phyloP scores from a whole-genome alignment of 2,797 vertebrate species.

The Chiroxiphia lanceolata region DNA sequence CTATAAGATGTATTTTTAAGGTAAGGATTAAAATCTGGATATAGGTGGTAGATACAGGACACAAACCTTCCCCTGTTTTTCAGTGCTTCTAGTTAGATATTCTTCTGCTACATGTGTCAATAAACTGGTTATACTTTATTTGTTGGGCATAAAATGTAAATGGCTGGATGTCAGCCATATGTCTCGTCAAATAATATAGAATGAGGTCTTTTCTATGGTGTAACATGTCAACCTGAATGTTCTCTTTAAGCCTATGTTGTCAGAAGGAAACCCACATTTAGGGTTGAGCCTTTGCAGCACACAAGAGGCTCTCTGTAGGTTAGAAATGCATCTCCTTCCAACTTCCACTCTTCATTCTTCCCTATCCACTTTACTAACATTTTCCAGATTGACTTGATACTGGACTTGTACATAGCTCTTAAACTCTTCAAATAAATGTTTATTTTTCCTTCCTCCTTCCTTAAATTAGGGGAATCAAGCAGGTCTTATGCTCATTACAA shows the following conservation, averaged over 20 bases:
- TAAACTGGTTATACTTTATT: not conserved
- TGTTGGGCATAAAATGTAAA: constrained; percentile 16
- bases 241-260: constrained; percentile 51
- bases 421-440: constrained; percentile 6
- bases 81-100: not conserved
- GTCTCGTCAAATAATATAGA: constrained; percentile 17
- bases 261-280: constrained; percentile 56
- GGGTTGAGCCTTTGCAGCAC: not conserved
- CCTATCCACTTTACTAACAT: not conserved
- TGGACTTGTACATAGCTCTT: not conserved
- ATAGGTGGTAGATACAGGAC: not conserved
- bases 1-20: not conserved
- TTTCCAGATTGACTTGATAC: constrained; percentile 13
- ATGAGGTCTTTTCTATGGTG: constrained; percentile 16
- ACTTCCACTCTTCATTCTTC: not conserved
- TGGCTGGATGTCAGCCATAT: constrained; percentile 21
- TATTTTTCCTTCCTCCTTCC: constrained; percentile 5
- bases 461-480: not conserved
- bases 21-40: not conserved
- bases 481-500: not conserved
- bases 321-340: constrained; percentile 25
- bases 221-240: constrained; percentile 11
- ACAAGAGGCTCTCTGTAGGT: constrained; percentile 37
- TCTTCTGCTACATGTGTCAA: not conserved
- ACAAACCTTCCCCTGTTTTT: not conserved